phyloP scores from a whole-genome alignment of 1,140 invertebrate genomes.

The Tetragnatha versicolor region DNA sequence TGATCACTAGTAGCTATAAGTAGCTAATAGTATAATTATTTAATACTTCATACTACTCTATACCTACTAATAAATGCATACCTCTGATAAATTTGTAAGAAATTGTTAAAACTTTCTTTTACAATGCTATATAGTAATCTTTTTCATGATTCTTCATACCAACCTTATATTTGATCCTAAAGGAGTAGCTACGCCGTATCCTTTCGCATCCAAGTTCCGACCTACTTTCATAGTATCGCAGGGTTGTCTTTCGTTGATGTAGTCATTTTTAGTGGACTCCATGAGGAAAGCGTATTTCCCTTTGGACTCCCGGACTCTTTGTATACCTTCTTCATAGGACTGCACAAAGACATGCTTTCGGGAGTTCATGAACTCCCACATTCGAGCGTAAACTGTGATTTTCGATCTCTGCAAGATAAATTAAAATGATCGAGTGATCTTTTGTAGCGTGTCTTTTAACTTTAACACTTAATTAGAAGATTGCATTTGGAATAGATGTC shows the following conservation, averaged over 20 bases:
- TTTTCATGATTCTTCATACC: no score
- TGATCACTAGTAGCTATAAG: no score
- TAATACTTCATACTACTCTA: no score
- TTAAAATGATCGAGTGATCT: no score
- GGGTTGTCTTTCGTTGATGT: constrained; percentile 88
- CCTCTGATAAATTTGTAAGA: no score
- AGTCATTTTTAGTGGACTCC: constrained; percentile 94
- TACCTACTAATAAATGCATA: no score
- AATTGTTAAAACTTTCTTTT: no score
- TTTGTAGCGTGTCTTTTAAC: no score
- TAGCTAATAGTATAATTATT: no score
- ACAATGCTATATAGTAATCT: no score
- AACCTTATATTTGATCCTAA: constrained; percentile 88
- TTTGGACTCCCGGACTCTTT: constrained; percentile 80
- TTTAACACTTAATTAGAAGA: no score
- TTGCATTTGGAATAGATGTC: no score
- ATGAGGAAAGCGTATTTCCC: constrained; percentile 92
- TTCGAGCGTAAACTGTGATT: constrained; percentile 87
- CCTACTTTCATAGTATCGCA: constrained; percentile 97
- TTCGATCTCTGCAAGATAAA: constrained; percentile 78
- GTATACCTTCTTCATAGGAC: constrained; percentile 85
- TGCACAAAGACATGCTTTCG: constrained; percentile 82
- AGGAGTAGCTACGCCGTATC: constrained; percentile 92
- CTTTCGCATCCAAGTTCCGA: constrained; percentile 88
- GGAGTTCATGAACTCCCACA: constrained; percentile 96